Evolutionary conservation across 2,113 vertebrate genomes (phyloP).

Genomic region (Neotoma lepida): DNA sequence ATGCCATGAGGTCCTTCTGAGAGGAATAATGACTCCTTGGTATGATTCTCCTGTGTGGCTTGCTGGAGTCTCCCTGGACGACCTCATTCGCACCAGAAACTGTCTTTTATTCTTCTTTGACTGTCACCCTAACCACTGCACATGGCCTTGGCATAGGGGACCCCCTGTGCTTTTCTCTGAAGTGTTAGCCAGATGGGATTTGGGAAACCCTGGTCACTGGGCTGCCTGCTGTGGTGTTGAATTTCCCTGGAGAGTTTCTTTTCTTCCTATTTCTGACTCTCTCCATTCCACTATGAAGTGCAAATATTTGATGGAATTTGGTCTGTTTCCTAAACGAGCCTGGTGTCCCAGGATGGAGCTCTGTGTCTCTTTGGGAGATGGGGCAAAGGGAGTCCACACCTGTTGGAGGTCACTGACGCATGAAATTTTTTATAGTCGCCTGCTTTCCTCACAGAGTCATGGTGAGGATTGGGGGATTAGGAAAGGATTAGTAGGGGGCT

Average conservation of each 20-base stretch:
- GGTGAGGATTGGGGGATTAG: neutral
- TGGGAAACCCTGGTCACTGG: neutral
- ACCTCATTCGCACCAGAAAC: neutral
- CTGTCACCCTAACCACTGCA: accelerated
- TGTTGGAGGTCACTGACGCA: accelerated
- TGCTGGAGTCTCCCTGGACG: too few relatives aligned
- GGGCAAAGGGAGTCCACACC: accelerated
- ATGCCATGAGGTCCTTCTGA: neutral
- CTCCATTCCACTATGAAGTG: neutral
- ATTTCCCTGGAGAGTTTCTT: neutral
- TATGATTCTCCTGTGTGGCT: neutral
- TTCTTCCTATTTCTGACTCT: neutral
- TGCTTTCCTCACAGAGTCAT: neutral
- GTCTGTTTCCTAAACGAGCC: neutral
- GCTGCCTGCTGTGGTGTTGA: accelerated
- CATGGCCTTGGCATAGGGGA: accelerated
- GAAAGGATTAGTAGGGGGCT: neutral
- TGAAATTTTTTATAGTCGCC: too few relatives aligned
- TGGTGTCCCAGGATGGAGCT: neutral
- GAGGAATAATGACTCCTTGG: neutral
- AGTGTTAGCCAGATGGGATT: neutral
- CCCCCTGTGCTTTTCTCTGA: too few relatives aligned
- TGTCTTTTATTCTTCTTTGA: neutral
- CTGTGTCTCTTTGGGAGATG: accelerated
- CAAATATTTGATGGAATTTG: neutral